These are phyloP conservation scores for Marmota monax DNA, from an alignment of 2,113 vertebrate species.

Conservation along the genomic window DNA sequence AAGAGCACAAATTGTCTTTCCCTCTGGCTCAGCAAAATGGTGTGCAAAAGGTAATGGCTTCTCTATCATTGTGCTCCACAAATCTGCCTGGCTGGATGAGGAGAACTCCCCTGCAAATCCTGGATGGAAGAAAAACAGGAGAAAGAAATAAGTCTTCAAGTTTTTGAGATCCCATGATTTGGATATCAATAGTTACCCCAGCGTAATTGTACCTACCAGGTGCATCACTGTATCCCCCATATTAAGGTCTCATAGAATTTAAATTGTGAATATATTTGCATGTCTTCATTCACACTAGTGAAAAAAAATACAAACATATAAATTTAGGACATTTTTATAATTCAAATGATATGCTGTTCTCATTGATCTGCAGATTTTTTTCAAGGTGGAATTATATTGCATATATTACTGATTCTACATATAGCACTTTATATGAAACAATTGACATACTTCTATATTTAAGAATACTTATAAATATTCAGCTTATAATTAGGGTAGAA, in stretches of 20 bases:
- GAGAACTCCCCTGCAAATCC: not conserved
- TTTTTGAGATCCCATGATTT: not conserved
- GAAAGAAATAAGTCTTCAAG: not conserved
- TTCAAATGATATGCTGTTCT: not conserved
- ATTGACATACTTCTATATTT: not conserved
- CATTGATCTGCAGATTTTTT: not conserved
- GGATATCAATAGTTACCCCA: not conserved
- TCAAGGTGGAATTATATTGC: not conserved
- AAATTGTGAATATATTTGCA: not conserved
- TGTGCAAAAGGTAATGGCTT: not conserved
- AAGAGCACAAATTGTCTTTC: not conserved
- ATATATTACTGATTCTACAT: not conserved
- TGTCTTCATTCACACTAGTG: not conserved
- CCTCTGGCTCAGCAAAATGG: not conserved
- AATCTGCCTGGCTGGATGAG: not conserved
- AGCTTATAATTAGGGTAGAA: constrained; percentile 19
- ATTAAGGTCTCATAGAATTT: not conserved
- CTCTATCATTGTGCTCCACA: no score
- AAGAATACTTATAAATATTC: not conserved
- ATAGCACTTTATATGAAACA: not conserved
- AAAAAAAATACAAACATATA: not conserved
- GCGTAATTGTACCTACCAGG: not conserved
- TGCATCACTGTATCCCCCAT: not conserved
- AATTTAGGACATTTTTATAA: not conserved
- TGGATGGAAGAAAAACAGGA: not conserved